Evolutionary conservation across 2,797 vertebrate species (phyloP), one percentile per base, ranked within the genome.

Genomic region (Dermochelys coriacea): DNA sequence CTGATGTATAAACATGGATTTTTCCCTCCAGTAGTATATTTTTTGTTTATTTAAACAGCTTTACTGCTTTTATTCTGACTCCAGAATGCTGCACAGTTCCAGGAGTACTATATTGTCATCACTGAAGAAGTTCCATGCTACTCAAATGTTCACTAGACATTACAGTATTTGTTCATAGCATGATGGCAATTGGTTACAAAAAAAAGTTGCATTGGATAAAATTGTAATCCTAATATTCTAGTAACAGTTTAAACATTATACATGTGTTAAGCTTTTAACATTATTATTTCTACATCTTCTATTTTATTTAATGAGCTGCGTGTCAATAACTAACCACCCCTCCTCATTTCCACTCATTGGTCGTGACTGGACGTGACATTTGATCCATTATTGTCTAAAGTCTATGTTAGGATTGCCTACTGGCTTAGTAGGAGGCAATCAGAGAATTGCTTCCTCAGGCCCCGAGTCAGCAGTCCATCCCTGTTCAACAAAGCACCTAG

Each of bases 231-330:
- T 12, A 59, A 25, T 27, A 59, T 8, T 49, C 19, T 25, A 31
- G 55, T 81, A 81, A 49, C 31, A 86, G 83, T 78, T 81, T 45
- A 83, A 91, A 93, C 34, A n/a, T 21, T 71, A 19, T 37, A 78
- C 3, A 23, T 12, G 27, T 23, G 50, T 71, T 84, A 91, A 51
- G 6, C 18, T 86, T 86, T 84, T 74, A 74, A 51, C 6, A 25
- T 85, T 31, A 57, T 34, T 90, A 54, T 80, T 45, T 47, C 91
- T 82, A 16, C 25, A 41, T 8, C 5, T 6, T 49, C 16, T 0
- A 21, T 47, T 57, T 2, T 49, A 25, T 85, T 87, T 12, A 75
- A 49, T 50, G 59, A 64, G 9, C 18, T 52, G 84, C 89, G 11
- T 57, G 25, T 82, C 51, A 79, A n/a, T 80, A 61, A 82, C 31